Evolutionary conservation across 2,888 invertebrate genomes (phyloP).

Genomic region (Microchrysa polita): DNA sequence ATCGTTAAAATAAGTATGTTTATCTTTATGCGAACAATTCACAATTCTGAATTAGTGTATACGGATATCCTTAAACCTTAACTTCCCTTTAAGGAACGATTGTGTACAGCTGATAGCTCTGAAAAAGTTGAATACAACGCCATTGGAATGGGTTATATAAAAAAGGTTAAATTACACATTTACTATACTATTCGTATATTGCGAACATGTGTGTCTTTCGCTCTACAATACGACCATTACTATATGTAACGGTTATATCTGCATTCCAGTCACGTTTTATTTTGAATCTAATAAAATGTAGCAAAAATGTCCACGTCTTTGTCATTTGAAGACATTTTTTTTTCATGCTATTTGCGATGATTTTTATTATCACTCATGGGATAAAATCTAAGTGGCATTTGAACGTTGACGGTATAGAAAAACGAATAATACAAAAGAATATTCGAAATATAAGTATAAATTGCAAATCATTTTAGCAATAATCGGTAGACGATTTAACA

Average conservation of each 20-base stretch:
- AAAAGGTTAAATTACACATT: neutral
- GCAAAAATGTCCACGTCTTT: conserved; percentile 44
- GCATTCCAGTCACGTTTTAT: conserved; percentile 44
- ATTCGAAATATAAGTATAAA: neutral
- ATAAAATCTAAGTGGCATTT: conserved; percentile 30
- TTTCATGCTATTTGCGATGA: conserved; percentile 41
- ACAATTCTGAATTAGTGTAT: too few relatives aligned
- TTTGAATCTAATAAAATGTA: conserved; percentile 47
- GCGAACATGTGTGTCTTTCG: neutral
- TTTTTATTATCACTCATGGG: conserved; percentile 42
- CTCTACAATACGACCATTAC: neutral
- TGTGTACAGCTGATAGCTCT: too few relatives aligned
- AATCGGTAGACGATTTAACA: too few relatives aligned
- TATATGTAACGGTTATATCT: neutral
- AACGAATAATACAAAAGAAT: neutral
- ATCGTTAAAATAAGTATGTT: too few relatives aligned
- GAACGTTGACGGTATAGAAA: neutral
- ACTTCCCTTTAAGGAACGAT: too few relatives aligned
- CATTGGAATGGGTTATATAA: too few relatives aligned
- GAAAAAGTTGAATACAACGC: too few relatives aligned
- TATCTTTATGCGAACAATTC: too few relatives aligned
- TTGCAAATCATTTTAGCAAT: too few relatives aligned
- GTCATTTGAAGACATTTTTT: conserved; percentile 41
- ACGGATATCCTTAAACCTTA: too few relatives aligned
- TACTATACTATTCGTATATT: neutral